A percentile compares a stretch with the other conserved stretches of the same genome.
phyloP scores from a whole-genome alignment of 2,113 vertebrate genomes.

The Gila orcuttii region DNA sequence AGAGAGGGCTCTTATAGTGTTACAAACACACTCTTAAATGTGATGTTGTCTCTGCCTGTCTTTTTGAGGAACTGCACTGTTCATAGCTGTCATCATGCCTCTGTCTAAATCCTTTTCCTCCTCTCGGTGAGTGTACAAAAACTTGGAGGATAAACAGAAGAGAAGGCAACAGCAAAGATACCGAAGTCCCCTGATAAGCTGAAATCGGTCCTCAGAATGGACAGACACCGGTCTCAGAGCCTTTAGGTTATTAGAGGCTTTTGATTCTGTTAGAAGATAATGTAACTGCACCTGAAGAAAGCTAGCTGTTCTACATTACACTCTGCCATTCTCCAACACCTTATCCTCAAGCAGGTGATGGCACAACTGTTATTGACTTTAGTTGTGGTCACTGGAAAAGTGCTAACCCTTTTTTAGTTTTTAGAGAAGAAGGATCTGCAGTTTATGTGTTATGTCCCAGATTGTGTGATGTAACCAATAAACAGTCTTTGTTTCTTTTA shows the following conservation, averaged over 20 bases:
- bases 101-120: neutral
- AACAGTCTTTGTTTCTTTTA: neutral
- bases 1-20: slow-evolving; percentile 19
- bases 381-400: neutral
- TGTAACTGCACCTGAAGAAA: neutral
- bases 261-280: neutral
- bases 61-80: neutral
- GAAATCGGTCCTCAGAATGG: slow-evolving; percentile 1
- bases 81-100: neutral
- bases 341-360: neutral
- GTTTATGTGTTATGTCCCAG: neutral
- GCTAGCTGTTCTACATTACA: neutral
- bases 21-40: slow-evolving; percentile 6
- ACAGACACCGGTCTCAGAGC: neutral
- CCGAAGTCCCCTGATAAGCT: neutral
- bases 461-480: slow-evolving; percentile 10
- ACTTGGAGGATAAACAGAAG: slow-evolving; percentile 4
- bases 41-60: slow-evolving; percentile 15
- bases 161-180: neutral
- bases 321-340: neutral
- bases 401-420: neutral
- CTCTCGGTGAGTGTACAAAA: neutral
- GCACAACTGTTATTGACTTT: slow-evolving; percentile 2
- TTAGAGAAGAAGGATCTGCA: neutral
- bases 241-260: neutral